A percentile compares a stretch with the other conserved stretches of the same genome.
Evolutionary conservation across 2,888 invertebrate species (phyloP).

Genomic region (Helleia helle): DNA sequence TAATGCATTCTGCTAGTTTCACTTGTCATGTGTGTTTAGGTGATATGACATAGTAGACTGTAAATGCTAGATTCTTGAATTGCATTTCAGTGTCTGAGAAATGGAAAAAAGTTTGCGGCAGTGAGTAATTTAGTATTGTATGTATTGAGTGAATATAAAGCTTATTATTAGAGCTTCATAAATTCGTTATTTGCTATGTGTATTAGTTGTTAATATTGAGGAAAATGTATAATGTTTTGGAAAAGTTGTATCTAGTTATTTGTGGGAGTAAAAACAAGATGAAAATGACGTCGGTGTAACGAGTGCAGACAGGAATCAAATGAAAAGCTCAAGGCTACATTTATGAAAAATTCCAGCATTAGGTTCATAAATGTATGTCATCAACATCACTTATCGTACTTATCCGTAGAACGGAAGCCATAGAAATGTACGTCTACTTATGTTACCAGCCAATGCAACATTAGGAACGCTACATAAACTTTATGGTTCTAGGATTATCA

Average conservation of each 20-base stretch:
- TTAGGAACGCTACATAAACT: too few relatives aligned
- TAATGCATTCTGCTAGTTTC: conserved; percentile 17
- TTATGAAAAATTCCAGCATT: too few relatives aligned
- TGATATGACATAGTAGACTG: conserved; percentile 32
- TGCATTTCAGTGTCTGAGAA: conserved; percentile 71
- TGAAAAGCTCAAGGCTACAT: conserved; percentile 1
- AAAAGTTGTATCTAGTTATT: background rate
- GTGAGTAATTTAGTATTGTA: conserved; percentile 57
- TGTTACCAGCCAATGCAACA: too few relatives aligned
- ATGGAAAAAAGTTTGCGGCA: conserved; percentile 70
- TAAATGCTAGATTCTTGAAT: conserved; percentile 64
- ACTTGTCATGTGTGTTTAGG: conserved; percentile 22
- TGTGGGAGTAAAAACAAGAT: background rate
- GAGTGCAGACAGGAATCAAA: background rate
- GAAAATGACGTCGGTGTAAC: background rate
- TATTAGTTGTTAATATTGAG: conserved; percentile 14
- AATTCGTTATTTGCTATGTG: conserved; percentile 19
- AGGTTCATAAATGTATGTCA: too few relatives aligned
- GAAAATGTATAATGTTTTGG: background rate
- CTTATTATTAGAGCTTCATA: conserved; percentile 29
- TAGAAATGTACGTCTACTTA: too few relatives aligned
- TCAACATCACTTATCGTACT: too few relatives aligned
- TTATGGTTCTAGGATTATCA: too few relatives aligned
- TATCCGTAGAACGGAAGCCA: too few relatives aligned
- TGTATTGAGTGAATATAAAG: conserved; percentile 42